phyloP scores from a whole-genome alignment of 2,797 vertebrate species.

The Eulemur rubriventer region DNA sequence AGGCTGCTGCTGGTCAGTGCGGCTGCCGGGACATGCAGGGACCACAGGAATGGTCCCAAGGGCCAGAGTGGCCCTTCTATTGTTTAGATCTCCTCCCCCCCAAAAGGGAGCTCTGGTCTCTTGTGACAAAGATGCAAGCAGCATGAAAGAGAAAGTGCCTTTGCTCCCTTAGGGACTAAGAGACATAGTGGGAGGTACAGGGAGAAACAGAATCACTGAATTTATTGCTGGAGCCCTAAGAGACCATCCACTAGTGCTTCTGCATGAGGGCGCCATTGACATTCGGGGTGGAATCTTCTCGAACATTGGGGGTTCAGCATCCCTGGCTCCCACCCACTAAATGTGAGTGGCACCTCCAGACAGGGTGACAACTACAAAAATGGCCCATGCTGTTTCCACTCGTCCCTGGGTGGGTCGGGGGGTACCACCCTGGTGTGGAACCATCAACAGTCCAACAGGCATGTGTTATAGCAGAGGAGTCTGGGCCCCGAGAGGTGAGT shows the following conservation, averaged over 20 bases:
- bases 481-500: neutral
- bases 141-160: neutral
- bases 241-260: neutral
- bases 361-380: neutral
- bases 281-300: neutral
- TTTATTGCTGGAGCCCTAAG: neutral
- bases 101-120: constrained; percentile 11
- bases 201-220: neutral
- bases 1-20: constrained; percentile 31
- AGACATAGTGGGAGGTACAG: neutral
- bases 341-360: neutral
- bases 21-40: neutral
- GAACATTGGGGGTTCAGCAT: neutral
- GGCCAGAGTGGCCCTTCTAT: neutral
- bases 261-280: neutral
- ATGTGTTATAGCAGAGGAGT: neutral
- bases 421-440: neutral
- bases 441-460: neutral
- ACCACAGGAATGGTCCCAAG: neutral
- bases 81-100: neutral
- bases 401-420: neutral
- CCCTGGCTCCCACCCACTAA: neutral
- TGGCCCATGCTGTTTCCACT: neutral
- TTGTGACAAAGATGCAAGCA: neutral
- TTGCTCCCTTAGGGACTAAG: neutral